These are phyloP conservation scores for Lepus timidus DNA, from an alignment of 2,113 vertebrate genomes.

Conservation along the genomic window DNA sequence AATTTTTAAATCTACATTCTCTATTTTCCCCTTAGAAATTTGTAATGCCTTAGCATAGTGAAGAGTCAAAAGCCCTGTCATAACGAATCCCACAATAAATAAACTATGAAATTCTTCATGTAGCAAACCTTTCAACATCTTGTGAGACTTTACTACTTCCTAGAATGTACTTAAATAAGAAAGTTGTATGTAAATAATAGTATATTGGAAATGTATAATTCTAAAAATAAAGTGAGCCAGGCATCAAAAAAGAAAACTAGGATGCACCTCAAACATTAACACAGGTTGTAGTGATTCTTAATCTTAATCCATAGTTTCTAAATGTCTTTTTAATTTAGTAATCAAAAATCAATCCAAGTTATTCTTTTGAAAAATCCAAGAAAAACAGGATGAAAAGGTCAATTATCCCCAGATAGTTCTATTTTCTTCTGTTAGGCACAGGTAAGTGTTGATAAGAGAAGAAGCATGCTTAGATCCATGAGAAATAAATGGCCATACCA, in stretches of 20 bases:
- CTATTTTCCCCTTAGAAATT: constrained; percentile 16
- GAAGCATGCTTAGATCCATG: not conserved
- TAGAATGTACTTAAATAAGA: not conserved
- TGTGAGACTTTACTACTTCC: not conserved
- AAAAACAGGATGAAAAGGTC: not conserved
- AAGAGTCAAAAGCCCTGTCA: not conserved
- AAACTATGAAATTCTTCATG: not conserved
- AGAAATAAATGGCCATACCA: not conserved
- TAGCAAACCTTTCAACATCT: not conserved
- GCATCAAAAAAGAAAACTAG: not conserved
- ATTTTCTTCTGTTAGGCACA: not conserved
- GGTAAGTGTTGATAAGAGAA: not conserved
- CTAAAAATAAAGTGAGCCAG: not conserved
- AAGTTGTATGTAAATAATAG: not conserved
- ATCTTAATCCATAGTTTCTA: not conserved
- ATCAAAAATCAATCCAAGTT: constrained; percentile 13
- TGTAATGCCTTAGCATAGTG: not conserved
- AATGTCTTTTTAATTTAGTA: not conserved
- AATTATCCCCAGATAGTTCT: not conserved
- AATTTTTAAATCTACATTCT: not conserved
- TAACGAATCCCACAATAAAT: not conserved
- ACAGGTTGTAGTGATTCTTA: not conserved
- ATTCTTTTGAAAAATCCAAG: constrained; percentile 9
- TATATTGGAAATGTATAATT: not conserved
- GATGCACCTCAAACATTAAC: not conserved